Evolutionary conservation across 2,797 vertebrate species (phyloP).

Genomic region (Sparidentex hasta): DNA sequence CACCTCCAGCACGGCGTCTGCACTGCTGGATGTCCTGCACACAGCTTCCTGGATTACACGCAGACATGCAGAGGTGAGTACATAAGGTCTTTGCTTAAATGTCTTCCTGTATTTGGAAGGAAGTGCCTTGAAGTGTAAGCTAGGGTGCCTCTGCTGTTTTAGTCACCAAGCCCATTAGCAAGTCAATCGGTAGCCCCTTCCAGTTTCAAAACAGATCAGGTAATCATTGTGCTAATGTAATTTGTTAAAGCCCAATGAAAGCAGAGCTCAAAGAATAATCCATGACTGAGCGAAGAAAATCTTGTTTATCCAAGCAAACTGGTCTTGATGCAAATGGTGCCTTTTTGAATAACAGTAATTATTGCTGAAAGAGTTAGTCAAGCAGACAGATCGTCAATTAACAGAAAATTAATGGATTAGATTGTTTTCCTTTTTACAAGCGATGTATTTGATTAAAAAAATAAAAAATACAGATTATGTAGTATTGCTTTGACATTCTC

Average conservation of each 20-base stretch:
- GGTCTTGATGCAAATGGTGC: background rate
- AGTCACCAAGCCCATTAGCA: background rate
- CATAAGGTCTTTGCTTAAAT: accelerated
- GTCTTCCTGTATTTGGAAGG: background rate
- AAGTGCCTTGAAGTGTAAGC: no score
- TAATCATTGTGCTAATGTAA: background rate
- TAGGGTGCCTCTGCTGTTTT: background rate
- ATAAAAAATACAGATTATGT: background rate
- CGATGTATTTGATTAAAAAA: no score
- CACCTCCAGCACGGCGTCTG: constrained; percentile 84
- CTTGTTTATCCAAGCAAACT: background rate
- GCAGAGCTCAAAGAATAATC: background rate
- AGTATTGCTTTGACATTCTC: background rate
- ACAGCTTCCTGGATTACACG: constrained; percentile 81
- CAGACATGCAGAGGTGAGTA: constrained; percentile 88
- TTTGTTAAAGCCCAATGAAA: background rate
- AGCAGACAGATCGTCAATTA: background rate
- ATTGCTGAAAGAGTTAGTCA: background rate
- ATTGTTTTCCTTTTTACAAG: no score
- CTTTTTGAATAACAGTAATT: background rate
- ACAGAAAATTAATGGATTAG: background rate
- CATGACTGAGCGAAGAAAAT: background rate
- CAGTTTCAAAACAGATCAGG: background rate
- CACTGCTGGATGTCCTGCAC: constrained; percentile 81
- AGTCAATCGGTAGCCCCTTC: background rate